Conservation (phyloP, 2,113 vertebrate species). For the Anarrhichthys ocellatus region DNA sequence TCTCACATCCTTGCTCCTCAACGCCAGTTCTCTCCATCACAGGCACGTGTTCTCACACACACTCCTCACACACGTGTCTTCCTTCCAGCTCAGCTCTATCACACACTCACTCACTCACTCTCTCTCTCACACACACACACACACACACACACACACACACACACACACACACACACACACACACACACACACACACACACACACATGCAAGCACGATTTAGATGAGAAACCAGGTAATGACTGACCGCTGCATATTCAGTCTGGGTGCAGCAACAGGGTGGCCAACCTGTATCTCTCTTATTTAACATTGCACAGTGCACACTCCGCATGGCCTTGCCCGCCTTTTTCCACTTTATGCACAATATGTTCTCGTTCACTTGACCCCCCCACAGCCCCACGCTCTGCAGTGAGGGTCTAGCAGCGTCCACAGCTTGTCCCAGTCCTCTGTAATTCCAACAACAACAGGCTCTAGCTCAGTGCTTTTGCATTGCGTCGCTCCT, state of each 20-base stretch:
- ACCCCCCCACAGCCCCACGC: constrained; percentile 26
- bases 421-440: constrained; percentile 62
- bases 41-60: constrained; percentile 40
- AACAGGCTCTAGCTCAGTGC: constrained; percentile 57
- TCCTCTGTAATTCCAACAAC: constrained; percentile 73
- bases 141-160: neutral
- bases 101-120: neutral
- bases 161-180: neutral
- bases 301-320: constrained; percentile 27
- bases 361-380: constrained; percentile 62
- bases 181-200: constrained; percentile 5
- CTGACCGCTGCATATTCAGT: constrained; percentile 38
- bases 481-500: constrained; percentile 72
- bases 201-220: constrained; percentile 12
- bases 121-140: neutral
- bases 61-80: constrained; percentile 42
- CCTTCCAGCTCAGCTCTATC: neutral
- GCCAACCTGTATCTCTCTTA: constrained; percentile 61
- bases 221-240: constrained; percentile 22
- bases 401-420: constrained; percentile 59
- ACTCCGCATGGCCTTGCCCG: constrained; percentile 27
- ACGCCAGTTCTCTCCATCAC: constrained; percentile 52
- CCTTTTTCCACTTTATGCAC: constrained; percentile 57
- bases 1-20: constrained; percentile 53
- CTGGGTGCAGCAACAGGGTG: constrained; percentile 69